These are phyloP conservation scores for Leucophenga maculata DNA, from an alignment of 2,888 invertebrate genomes.

Conservation along the genomic window DNA sequence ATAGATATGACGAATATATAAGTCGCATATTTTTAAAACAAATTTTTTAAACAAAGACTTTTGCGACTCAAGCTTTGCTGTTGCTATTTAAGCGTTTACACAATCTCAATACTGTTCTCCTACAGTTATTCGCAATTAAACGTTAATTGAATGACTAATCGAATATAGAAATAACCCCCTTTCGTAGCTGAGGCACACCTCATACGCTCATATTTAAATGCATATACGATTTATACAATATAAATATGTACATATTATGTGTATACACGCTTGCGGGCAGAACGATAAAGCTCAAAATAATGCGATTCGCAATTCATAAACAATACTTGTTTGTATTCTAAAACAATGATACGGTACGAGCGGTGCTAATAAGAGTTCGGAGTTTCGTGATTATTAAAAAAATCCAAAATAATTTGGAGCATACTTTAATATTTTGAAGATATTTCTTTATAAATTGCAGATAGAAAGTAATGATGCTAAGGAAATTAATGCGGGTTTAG, in stretches of 20 bases:
- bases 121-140: slow-evolving; percentile 18
- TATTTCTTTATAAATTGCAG: no score
- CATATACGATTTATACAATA: slow-evolving; percentile 41
- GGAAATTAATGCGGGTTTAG: no score
- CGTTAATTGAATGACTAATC: slow-evolving; percentile 22
- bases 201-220: slow-evolving; percentile 31
- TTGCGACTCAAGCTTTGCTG: not conserved
- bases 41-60: no score
- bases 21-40: no score
- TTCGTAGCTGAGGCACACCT: no score
- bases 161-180: not conserved
- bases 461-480: no score
- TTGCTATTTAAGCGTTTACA: not conserved
- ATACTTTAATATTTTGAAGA: no score
- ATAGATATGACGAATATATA: no score
- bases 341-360: slow-evolving; percentile 7
- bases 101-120: slow-evolving; percentile 35
- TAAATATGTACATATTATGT: slow-evolving; percentile 16
- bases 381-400: no score
- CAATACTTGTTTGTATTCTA: slow-evolving; percentile 21
- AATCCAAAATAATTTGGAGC: no score
- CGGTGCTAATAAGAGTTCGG: no score
- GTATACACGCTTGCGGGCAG: slow-evolving; percentile 2
- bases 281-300: not conserved
- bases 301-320: slow-evolving; percentile 41